Evolutionary conservation across 2,888 invertebrate genomes (phyloP).

Genomic region (Brachyptera risi): DNA sequence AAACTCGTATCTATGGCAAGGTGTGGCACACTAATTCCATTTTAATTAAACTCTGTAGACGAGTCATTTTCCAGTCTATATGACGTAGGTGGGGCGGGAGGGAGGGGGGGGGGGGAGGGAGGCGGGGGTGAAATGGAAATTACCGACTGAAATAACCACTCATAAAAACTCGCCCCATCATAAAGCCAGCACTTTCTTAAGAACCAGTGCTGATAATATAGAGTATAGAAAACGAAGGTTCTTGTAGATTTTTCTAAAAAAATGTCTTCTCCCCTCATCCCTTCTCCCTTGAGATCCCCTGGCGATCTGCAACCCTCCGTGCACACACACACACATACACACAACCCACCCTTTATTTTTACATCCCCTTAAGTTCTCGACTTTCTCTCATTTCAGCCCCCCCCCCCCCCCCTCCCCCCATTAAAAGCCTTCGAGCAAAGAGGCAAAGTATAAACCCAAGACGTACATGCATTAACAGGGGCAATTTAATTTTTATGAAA

Average conservation of each 20-base stretch:
- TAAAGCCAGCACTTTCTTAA: neutral
- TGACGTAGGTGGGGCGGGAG: neutral
- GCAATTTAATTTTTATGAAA: slow-evolving; percentile 34
- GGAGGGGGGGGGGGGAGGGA: too few species aligned
- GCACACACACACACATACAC: neutral
- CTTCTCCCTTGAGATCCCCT: slow-evolving; percentile 15
- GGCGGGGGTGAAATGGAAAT: slow-evolving; percentile 9
- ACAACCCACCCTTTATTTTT: slow-evolving; percentile 15
- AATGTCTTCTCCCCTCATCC: slow-evolving; percentile 6
- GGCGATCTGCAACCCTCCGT: slow-evolving; percentile 17
- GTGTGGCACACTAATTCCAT: slow-evolving; percentile 17
- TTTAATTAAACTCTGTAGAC: slow-evolving; percentile 9
- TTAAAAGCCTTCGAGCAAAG: slow-evolving; percentile 14
- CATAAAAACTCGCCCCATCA: slow-evolving; percentile 1
- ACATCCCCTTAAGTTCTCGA: slow-evolving; percentile 7
- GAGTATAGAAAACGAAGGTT: neutral
- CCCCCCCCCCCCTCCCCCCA: slow-evolving; percentile 8
- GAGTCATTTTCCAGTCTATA: neutral
- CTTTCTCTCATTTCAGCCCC: slow-evolving; percentile 17
- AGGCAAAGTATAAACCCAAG: neutral
- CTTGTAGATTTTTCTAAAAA: slow-evolving; percentile 16
- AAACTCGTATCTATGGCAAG: neutral
- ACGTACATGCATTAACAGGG: slow-evolving; percentile 31
- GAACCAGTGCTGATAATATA: neutral
- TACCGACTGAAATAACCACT: slow-evolving; percentile 14